Percentiles rank a stretch among this genome's conserved stretches.
Evolutionary conservation across 2,113 vertebrate species (phyloP).

Genomic region (Rhynchomys soricoides): DNA sequence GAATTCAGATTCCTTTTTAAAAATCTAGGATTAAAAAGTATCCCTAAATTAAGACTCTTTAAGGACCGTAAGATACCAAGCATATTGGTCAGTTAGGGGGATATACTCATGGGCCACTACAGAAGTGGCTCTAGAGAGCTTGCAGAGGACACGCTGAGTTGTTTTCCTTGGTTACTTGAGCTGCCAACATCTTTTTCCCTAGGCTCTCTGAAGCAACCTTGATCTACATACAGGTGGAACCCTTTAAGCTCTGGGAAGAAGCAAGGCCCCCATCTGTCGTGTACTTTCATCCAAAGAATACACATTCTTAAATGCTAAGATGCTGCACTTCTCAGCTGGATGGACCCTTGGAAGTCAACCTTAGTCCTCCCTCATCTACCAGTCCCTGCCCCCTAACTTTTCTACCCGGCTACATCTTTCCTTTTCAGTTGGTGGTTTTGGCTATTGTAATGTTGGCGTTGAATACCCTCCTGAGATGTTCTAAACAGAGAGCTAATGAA

Average conservation of each 20-base stretch:
- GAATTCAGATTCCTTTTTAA: constrained; percentile 5
- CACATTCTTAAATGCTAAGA: neutral
- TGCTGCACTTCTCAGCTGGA: neutral
- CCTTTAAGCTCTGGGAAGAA: neutral
- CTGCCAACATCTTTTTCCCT: neutral
- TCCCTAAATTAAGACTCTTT: neutral
- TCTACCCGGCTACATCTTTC: neutral
- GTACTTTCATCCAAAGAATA: neutral
- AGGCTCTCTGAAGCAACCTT: neutral
- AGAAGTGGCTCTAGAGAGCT: neutral
- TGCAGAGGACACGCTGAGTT: neutral
- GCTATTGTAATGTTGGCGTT: neutral
- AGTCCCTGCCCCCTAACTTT: neutral
- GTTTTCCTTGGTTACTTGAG: neutral
- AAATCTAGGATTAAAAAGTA: neutral
- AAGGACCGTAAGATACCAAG: neutral
- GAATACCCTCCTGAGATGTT: neutral
- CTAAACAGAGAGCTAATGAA: neutral
- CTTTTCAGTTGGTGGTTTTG: neutral
- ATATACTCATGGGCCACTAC: neutral
- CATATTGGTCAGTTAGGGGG: neutral
- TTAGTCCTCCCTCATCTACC: neutral
- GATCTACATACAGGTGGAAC: neutral
- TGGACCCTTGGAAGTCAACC: neutral
- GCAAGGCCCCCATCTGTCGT: neutral